Conservation (phyloP, 1,140 invertebrate species). For the Odontomachus brunneus region DNA sequence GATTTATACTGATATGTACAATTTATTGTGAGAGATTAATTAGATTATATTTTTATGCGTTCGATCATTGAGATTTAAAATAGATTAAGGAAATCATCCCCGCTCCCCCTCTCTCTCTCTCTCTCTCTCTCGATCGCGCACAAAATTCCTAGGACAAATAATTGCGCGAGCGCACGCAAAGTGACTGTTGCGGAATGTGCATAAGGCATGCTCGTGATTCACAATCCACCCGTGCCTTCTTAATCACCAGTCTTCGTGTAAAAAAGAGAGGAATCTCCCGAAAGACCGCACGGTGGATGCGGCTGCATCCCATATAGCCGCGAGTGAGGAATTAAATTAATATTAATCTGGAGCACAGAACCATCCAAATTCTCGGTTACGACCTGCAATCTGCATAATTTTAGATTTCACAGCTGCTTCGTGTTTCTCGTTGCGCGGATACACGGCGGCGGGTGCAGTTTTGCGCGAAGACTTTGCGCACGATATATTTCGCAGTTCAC, state of each 20-base stretch:
- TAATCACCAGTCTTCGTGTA: constrained; percentile 80
- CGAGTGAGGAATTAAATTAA: constrained; percentile 83
- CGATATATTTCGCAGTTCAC: neutral
- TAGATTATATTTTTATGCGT: too few relatives aligned
- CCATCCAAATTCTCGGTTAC: constrained; percentile 76
- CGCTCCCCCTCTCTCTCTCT: too few relatives aligned
- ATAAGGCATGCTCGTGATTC: constrained; percentile 41
- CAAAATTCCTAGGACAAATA: constrained; percentile 29
- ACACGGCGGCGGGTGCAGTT: neutral
- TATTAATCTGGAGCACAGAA: constrained; percentile 80
- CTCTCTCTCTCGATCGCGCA: neutral
- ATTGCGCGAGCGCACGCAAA: constrained; percentile 37
- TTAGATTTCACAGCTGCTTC: constrained; percentile 74
- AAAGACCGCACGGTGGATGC: constrained; percentile 57
- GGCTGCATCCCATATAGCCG: constrained; percentile 73
- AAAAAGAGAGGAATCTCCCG: constrained; percentile 54
- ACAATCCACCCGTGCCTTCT: constrained; percentile 54
- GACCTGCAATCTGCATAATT: constrained; percentile 80
- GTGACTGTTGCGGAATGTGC: constrained; percentile 53
- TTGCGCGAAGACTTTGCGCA: neutral
- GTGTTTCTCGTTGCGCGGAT: constrained; percentile 46
- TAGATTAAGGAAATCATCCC: neutral
- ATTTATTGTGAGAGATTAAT: constrained; percentile 35
- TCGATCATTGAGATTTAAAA: neutral
- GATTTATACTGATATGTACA: neutral